Conservation (phyloP, 1,140 invertebrate species). For the Geopemphigus sp. region DNA sequence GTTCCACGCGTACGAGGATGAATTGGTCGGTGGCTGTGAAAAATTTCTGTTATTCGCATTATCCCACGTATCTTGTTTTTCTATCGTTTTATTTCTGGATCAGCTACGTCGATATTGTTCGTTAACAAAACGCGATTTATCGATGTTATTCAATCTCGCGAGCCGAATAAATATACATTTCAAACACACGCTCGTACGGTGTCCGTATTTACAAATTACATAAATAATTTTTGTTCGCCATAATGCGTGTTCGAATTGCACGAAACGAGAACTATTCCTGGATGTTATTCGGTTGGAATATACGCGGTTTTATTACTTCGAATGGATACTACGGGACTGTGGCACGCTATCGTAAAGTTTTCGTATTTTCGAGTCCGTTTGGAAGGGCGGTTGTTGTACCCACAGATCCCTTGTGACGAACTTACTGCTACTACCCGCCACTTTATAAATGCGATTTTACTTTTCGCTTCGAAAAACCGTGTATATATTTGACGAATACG, state of each 20-base stretch:
- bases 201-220: too few relatives aligned
- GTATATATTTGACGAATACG: conserved; percentile 3
- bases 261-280: conserved; percentile 14
- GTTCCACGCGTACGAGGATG: too few relatives aligned
- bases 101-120: not conserved
- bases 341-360: conserved; percentile 1
- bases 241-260: conserved; percentile 15
- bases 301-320: conserved; percentile 9
- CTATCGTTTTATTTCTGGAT: not conserved
- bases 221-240: conserved; percentile 14
- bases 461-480: not conserved
- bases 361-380: conserved; percentile 16
- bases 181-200: not conserved
- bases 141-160: not conserved
- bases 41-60: not conserved
- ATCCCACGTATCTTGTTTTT: not conserved
- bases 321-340: conserved; percentile 18
- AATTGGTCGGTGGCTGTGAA: too few relatives aligned
- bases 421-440: not conserved
- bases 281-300: too few relatives aligned
- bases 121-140: conserved; percentile 13
- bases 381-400: not conserved
- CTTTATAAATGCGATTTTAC: not conserved
- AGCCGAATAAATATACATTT: conserved; percentile 11
- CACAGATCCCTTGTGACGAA: conserved; percentile 10